Percentiles rank a stretch among this genome's conserved stretches.
These are phyloP conservation scores for Athalia cordata DNA, from an alignment of 2,888 invertebrate species.

Conservation along the genomic window DNA sequence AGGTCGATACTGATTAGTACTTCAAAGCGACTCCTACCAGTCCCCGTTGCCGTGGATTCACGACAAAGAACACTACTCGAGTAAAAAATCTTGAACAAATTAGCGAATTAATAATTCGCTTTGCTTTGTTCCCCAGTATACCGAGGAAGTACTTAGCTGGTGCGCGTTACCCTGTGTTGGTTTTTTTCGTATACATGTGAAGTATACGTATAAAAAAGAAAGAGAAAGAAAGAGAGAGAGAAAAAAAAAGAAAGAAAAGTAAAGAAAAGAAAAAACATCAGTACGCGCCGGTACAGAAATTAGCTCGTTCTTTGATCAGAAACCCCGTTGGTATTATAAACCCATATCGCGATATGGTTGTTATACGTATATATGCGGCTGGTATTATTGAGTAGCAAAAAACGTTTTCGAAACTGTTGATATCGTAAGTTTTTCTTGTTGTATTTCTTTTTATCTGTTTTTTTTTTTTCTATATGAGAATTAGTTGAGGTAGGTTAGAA, in stretches of 20 bases:
- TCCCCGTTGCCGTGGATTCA: conserved; percentile 47
- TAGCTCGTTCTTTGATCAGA: conserved; percentile 34
- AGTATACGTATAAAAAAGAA: conserved; percentile 14
- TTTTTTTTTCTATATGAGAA: too few species aligned
- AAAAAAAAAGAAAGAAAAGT: too few species aligned
- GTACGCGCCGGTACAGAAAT: conserved; percentile 11
- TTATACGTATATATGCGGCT: too few species aligned
- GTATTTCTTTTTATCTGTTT: not conserved
- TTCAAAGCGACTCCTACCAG: conserved; percentile 61
- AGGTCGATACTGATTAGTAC: conserved; percentile 70
- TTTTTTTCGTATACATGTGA: conserved; percentile 12
- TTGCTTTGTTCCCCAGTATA: conserved; percentile 58
- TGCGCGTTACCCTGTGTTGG: conserved; percentile 34
- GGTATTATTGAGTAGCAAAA: not conserved
- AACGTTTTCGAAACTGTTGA: not conserved
- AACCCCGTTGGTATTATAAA: conserved; percentile 5
- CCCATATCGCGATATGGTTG: too few species aligned
- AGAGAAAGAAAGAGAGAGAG: not conserved
- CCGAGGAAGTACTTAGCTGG: conserved; percentile 53
- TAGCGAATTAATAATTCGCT: conserved; percentile 68
- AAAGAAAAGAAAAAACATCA: too few species aligned
- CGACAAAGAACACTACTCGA: conserved; percentile 59
- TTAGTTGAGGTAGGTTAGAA: too few species aligned
- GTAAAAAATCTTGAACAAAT: conserved; percentile 68
- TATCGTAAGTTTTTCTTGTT: not conserved